Conservation (phyloP, 2,888 invertebrate species). For the Rhodophaea formosa region DNA sequence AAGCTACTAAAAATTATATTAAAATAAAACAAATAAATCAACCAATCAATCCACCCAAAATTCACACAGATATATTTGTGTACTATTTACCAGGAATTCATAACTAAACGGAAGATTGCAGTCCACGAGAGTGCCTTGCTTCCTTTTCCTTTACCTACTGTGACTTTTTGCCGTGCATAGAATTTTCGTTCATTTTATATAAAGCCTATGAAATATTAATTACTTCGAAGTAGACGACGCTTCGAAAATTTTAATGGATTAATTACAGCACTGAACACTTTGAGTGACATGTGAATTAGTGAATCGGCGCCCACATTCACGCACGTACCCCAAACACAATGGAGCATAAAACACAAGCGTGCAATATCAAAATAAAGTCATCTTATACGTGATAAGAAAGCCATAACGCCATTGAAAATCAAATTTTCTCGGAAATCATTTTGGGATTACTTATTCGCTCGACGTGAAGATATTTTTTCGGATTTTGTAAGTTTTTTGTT, state of each 20-base stretch:
- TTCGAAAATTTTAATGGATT: neutral
- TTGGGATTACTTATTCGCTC: slow-evolving; percentile 26
- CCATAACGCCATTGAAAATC: slow-evolving; percentile 37
- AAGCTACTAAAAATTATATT: too few relatives aligned
- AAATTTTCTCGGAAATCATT: slow-evolving; percentile 55
- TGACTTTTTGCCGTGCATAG: too few relatives aligned
- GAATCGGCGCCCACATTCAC: slow-evolving; percentile 43
- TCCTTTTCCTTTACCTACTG: too few relatives aligned
- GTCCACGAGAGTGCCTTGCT: too few relatives aligned
- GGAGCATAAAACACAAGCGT: slow-evolving; percentile 60
- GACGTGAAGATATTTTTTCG: slow-evolving; percentile 11
- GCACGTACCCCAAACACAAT: slow-evolving; percentile 67
- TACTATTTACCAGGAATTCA: too few relatives aligned
- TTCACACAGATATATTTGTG: too few relatives aligned
- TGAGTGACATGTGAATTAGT: slow-evolving; percentile 35
- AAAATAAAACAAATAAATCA: too few relatives aligned
- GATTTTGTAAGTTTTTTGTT: slow-evolving; percentile 17
- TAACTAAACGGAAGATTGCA: too few relatives aligned
- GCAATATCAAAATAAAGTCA: slow-evolving; percentile 77
- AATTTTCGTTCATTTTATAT: too few relatives aligned
- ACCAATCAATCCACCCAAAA: too few relatives aligned
- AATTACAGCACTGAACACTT: slow-evolving; percentile 20
- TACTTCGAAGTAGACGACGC: neutral
- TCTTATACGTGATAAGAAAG: slow-evolving; percentile 65
- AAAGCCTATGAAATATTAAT: slow-evolving; percentile 6